These are phyloP conservation scores for Stegodyphus mimosarum DNA, from an alignment of 1,140 invertebrate species.

Conservation along the genomic window DNA sequence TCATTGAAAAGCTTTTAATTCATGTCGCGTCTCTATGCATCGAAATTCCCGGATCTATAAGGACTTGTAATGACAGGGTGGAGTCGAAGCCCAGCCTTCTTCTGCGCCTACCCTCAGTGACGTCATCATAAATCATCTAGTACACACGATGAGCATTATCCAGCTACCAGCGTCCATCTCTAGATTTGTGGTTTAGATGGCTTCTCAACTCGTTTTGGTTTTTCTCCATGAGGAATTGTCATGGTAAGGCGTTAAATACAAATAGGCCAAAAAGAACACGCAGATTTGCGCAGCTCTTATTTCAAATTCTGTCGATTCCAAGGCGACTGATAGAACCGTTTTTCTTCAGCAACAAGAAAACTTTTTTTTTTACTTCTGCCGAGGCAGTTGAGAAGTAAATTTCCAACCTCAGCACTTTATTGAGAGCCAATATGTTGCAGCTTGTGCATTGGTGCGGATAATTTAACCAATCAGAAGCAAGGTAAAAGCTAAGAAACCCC, in stretches of 20 bases:
- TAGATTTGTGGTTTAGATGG: background rate
- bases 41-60: constrained; percentile 50
- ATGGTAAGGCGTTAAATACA: background rate
- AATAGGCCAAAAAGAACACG: background rate
- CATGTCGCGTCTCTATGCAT: constrained; percentile 18
- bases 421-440: too few species aligned
- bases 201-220: background rate
- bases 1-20: constrained; percentile 39
- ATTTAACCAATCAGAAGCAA: too few species aligned
- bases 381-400: too few species aligned
- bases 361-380: too few species aligned
- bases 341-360: too few species aligned
- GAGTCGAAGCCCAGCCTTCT: constrained; percentile 38
- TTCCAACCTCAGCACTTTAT: too few species aligned
- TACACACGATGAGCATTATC: background rate
- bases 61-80: constrained; percentile 53
- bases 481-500: too few species aligned
- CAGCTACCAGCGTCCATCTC: background rate
- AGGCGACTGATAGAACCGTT: too few species aligned
- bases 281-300: background rate
- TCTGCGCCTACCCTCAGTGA: constrained; percentile 34
- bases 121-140: constrained; percentile 48
- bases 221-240: background rate
- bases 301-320: background rate
- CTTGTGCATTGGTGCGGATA: too few species aligned